Evolutionary conservation across 2,888 invertebrate species (phyloP).

Genomic region (Dastarcus helophoroides): DNA sequence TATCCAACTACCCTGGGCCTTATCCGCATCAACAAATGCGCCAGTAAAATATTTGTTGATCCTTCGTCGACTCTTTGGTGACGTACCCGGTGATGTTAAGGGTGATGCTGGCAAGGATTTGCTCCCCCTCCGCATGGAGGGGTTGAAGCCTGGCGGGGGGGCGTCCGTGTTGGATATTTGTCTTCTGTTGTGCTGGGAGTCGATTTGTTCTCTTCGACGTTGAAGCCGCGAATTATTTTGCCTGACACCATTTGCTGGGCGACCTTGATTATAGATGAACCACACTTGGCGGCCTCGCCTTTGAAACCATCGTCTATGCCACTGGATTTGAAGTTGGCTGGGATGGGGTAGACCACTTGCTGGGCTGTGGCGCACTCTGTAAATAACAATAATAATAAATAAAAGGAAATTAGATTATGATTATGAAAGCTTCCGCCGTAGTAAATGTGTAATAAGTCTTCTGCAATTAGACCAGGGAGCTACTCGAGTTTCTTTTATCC

Average conservation of each 20-base stretch:
- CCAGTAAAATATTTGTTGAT: constrained; percentile 49
- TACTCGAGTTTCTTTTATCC: no score
- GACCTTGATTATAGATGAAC: constrained; percentile 48
- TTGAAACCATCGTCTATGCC: constrained; percentile 62
- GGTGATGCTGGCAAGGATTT: constrained; percentile 62
- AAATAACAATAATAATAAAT: constrained; percentile 4
- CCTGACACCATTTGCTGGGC: constrained; percentile 47
- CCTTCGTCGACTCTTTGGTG: constrained; percentile 45
- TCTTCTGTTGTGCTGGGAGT: constrained; percentile 19
- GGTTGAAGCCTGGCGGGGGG: constrained; percentile 30
- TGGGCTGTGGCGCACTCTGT: constrained; percentile 16
- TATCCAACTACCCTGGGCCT: constrained; percentile 47
- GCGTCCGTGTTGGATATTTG: constrained; percentile 14
- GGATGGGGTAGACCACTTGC: constrained; percentile 17
- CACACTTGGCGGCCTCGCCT: constrained; percentile 58
- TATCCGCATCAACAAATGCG: constrained; percentile 35
- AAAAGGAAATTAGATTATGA: no score
- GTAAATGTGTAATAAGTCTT: no score
- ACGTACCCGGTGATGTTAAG: constrained; percentile 47
- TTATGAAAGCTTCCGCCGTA: no score
- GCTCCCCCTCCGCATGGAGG: constrained; percentile 48
- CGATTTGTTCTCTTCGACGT: constrained; percentile 20
- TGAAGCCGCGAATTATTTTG: constrained; percentile 35
- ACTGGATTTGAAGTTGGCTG: constrained; percentile 42
- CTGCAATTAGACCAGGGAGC: no score